Evolutionary conservation across 1,140 invertebrate genomes (phyloP), one percentile per base, ranked within the genome.

Genomic region (Macrocentrus cingulum): DNA sequence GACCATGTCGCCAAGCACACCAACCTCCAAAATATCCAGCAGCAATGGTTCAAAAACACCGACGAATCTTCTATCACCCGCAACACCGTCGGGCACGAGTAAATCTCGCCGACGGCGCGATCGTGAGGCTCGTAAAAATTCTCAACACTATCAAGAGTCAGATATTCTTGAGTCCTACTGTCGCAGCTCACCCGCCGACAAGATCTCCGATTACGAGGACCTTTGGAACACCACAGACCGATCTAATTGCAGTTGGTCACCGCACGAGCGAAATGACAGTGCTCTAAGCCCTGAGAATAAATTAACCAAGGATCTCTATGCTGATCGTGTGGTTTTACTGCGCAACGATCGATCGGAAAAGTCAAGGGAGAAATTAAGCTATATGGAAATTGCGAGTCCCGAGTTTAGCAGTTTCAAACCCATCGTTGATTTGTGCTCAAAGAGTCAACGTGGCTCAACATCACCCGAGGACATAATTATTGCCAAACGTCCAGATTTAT

Each of bases 121-220:
- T 54, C 69, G 80, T 0, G 74, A 79, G 20, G 75, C 75, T 0
- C 63, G 72, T 0, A 83, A 84, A 59, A 80, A 83, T 60, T 83
- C 83, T 0, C 79, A 82, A 25, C 84, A 85, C 58, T 88, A 88
- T 66, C 83, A 89, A 74, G 90, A 93, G 67, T 92, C 90, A 5
- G 90, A 93, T 71, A 92, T 93, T 46, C 75, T 92, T 37, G 91
- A 93, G 70, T 91, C 89, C 18, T 96, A 95, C 72, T 94, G 91
- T 66, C 83, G 88, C 57, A 94, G 92, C 71, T 91, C 89, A 4
- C 80, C 95, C 5, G 88, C 90, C 41, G 94, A 97, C 71, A 96
- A 95, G 80, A 87, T 92, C 18, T 95, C 92, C 56, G 94, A 97
- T 77, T 97, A 97, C 73, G 94, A 97, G 79, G 94, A 97, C 72